A percentile compares a stretch with the other conserved stretches of the same genome.
Evolutionary conservation across 2,888 invertebrate species (phyloP).

Genomic region (Pocota personata): DNA sequence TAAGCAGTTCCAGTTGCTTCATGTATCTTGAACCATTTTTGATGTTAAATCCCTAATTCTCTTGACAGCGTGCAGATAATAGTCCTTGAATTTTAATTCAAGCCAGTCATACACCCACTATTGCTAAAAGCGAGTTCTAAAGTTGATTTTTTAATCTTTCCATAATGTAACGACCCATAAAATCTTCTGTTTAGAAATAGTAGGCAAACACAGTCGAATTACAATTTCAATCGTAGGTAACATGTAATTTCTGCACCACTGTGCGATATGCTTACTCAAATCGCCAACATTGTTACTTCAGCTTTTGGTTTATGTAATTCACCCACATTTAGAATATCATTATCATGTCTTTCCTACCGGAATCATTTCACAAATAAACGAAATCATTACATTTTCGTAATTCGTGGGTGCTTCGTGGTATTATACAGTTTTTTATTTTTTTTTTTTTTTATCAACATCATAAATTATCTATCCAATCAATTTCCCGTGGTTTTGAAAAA

Average conservation of each 20-base stretch:
- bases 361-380: conserved; percentile 23
- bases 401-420: background rate
- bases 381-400: conserved; percentile 34
- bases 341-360: conserved; percentile 5
- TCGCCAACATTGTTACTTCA: conserved; percentile 18
- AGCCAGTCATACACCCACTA: no score
- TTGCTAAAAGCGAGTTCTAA: no score
- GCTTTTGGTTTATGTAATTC: conserved; percentile 16
- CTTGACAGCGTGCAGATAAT: no score
- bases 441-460: conserved; percentile 21
- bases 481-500: conserved; percentile 19
- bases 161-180: background rate
- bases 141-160: no score
- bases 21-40: no score
- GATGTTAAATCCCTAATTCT: no score
- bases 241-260: background rate
- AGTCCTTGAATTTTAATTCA: no score
- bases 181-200: background rate
- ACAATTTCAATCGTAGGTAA: background rate
- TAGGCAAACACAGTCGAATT: background rate
- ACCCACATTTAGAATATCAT: conserved; percentile 29
- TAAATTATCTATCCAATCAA: conserved; percentile 42
- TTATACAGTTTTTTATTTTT: conserved; percentile 3
- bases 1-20: no score
- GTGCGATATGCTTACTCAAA: conserved; percentile 29